These are phyloP conservation scores for Axis porcinus DNA, from an alignment of 2,113 vertebrate genomes.

Conservation along the genomic window DNA sequence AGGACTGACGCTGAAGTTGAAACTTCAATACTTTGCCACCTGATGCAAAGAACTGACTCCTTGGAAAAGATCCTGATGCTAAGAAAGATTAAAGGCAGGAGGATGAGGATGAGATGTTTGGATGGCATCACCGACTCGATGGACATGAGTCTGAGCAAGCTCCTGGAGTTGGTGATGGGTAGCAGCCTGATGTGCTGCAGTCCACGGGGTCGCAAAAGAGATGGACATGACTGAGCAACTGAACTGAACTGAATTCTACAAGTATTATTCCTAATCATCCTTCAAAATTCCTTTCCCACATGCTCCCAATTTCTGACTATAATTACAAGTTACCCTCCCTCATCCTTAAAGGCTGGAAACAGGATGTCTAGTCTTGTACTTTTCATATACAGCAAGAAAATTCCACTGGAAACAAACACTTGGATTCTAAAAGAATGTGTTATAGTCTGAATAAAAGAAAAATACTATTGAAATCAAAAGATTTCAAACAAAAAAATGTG, in stretches of 20 bases:
- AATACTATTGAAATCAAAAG: background rate
- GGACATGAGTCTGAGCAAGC: background rate
- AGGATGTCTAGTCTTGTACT: background rate
- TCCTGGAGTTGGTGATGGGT: background rate
- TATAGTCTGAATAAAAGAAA: background rate
- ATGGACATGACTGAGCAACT: accelerated
- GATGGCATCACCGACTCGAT: background rate
- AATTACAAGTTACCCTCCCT: background rate
- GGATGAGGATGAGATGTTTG: background rate
- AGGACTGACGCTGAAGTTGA: background rate
- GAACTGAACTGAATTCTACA: background rate
- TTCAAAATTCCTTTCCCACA: background rate
- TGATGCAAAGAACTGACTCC: background rate
- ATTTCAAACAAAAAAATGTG: background rate
- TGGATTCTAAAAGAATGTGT: background rate
- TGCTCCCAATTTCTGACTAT: background rate
- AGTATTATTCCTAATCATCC: background rate
- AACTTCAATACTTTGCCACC: background rate
- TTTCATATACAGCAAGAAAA: background rate
- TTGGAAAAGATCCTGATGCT: background rate
- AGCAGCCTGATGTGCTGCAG: background rate
- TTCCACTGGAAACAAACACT: background rate
- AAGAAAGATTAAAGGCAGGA: background rate
- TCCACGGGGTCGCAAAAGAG: background rate
- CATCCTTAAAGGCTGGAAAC: background rate